Percentiles rank a stretch among this genome's conserved stretches.
Conservation (phyloP, 2,888 invertebrate species). For the Acholoe squamosa region DNA sequence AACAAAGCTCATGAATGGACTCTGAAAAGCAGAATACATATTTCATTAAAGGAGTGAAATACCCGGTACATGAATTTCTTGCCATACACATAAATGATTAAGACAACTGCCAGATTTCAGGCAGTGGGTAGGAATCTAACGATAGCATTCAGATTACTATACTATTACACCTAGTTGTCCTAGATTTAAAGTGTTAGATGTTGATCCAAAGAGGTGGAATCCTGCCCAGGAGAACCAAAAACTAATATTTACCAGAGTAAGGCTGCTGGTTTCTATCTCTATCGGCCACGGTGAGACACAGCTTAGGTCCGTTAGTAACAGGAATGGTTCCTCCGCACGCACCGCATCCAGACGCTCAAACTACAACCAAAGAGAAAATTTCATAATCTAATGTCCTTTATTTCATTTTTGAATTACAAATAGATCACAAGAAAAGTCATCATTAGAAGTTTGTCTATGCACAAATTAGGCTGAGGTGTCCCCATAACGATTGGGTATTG, state of each 20-base stretch:
- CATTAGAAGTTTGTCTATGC: background rate
- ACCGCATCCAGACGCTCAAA: slow-evolving; percentile 81
- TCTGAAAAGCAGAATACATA: slow-evolving; percentile 72
- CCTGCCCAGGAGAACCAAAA: no score
- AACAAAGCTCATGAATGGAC: slow-evolving; percentile 75
- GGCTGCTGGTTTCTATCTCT: slow-evolving; percentile 77
- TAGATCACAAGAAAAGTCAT: background rate
- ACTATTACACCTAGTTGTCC: no score
- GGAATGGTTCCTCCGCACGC: slow-evolving; percentile 82
- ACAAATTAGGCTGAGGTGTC: no score
- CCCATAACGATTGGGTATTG: no score
- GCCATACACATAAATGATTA: no score
- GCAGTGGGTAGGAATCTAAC: no score
- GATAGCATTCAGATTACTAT: no score
- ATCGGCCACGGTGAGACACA: slow-evolving; percentile 82
- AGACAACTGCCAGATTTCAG: no score
- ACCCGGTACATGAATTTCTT: no score
- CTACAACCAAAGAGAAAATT: slow-evolving; percentile 70
- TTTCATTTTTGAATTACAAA: background rate
- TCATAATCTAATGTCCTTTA: background rate
- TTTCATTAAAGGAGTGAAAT: background rate
- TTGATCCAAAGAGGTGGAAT: no score
- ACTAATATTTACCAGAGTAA: slow-evolving; percentile 76
- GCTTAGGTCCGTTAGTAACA: slow-evolving; percentile 80
- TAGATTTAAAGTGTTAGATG: no score